Evolutionary conservation across 2,888 invertebrate species (phyloP), one percentile per base, ranked within the genome.

Genomic region (Morpho deidamia): DNA sequence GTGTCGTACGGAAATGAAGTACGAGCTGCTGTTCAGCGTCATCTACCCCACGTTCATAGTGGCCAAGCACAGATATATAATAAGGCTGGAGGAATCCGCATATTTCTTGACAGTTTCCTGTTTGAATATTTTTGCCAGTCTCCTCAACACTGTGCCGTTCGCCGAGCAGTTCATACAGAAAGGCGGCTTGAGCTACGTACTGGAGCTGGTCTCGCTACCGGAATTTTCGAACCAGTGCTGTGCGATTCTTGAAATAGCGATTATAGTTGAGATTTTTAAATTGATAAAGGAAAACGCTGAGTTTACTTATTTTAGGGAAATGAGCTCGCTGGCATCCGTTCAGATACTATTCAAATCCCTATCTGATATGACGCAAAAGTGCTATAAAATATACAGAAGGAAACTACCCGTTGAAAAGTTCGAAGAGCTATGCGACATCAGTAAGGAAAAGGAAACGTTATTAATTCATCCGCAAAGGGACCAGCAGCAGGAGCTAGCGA

Each of bases 11-110:
- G 83, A 89, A 56, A 90, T 92, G 67, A 91, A 90, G 59, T 85
- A 88, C 40, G 92, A 92, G 62, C 72, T 93, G 11, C 81, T 93
- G 0, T 91, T 92, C 59, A 84, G 88, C 49, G 92, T 93, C 0
- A 91, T 93, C 49, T 92, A 92, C 66, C 92, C 93, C 0, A 91
- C 91, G 0, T 92, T 93, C 62, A 77, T 92, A 9, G 90, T 86
- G 7, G 87, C 91, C 0, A 91, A 91, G 62, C 81, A 81, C 45
- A 71, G 81, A 53, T 92, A 90, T 62, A 81, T 85, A 11, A 84
- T 84, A 42, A 74, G 81, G 3, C 74, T 81, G 53, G 83, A 83
- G 11, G 88, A 91, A n/a, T 73, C 84, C 0, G 85, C 91, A 0
- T 91, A 91, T 57, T 92, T 92, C 63, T 74, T 92, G 1, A 86